A percentile compares a stretch with the other conserved stretches of the same genome.
phyloP scores from a whole-genome alignment of 2,113 vertebrate genomes.

The Paracanthobrama guichenoti region DNA sequence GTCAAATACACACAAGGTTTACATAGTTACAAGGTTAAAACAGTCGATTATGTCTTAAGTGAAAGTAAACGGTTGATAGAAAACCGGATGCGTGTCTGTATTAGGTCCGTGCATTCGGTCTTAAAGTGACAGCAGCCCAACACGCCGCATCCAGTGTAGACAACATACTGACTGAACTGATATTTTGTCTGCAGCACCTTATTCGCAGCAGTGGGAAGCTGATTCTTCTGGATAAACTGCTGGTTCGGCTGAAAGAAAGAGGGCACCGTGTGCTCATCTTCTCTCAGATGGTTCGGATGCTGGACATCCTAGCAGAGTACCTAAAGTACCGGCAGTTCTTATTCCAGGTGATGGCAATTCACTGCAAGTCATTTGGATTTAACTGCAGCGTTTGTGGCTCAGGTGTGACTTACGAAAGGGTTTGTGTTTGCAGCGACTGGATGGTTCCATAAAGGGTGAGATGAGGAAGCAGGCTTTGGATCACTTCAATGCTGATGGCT shows the following conservation, averaged over 20 bases:
- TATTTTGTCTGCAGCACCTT: slow-evolving; percentile 80
- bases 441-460: slow-evolving; percentile 97
- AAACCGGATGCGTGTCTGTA: too few species aligned
- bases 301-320: slow-evolving; percentile 98
- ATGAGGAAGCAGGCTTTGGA: slow-evolving; percentile 95
- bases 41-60: too few species aligned
- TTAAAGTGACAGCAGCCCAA: too few species aligned
- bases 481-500: slow-evolving; percentile 98
- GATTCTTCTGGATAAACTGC: slow-evolving; percentile 93
- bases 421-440: slow-evolving; percentile 82
- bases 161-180: not conserved
- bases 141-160: too few species aligned
- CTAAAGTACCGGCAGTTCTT: slow-evolving; percentile 91
- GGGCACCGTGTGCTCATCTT: slow-evolving; percentile 97
- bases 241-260: slow-evolving; percentile 91
- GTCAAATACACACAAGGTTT: too few species aligned
- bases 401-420: not conserved
- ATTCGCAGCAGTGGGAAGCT: slow-evolving; percentile 97
- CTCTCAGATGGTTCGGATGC: slow-evolving; percentile 99
- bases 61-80: too few species aligned
- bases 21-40: too few species aligned
- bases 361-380: not conserved
- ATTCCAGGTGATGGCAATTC: slow-evolving; percentile 83
- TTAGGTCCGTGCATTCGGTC: too few species aligned
- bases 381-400: not conserved